These are phyloP conservation scores for Aplodontia rufa DNA, from an alignment of 2,113 vertebrate genomes.

Conservation along the genomic window DNA sequence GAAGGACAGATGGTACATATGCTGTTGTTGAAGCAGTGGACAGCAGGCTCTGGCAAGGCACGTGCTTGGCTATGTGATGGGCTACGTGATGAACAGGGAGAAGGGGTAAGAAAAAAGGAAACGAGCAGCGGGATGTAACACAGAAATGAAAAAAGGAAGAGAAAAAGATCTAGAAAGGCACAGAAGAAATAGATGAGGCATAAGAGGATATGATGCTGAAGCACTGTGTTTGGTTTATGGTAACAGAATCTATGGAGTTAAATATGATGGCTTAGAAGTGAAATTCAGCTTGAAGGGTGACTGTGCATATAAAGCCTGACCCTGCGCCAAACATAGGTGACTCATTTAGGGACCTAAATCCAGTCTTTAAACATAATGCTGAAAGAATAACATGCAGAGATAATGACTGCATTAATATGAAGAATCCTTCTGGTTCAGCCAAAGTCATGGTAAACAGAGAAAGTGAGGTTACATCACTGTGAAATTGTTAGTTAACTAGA, in stretches of 20 bases:
- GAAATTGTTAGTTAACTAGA: constrained; percentile 2
- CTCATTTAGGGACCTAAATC: not conserved
- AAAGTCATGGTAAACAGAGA: not conserved
- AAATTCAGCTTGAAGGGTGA: not conserved
- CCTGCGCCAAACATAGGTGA: not conserved
- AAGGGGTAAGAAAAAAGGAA: not conserved
- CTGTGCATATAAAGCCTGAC: not conserved
- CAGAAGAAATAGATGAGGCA: not conserved
- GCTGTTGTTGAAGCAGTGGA: not conserved
- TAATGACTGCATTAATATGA: not conserved
- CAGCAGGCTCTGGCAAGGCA: not conserved
- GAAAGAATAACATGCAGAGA: not conserved
- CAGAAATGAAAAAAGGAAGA: not conserved
- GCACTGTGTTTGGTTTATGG: not conserved
- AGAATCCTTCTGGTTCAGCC: not conserved
- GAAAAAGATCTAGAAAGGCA: not conserved
- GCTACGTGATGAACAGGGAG: not conserved
- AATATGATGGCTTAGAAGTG: not conserved
- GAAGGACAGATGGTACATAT: not conserved
- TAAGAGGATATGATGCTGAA: not conserved
- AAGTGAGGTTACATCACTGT: not conserved
- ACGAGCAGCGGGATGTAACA: not conserved
- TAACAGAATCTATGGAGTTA: not conserved
- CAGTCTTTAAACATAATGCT: not conserved
- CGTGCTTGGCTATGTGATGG: not conserved